A percentile compares a stretch with the other conserved stretches of the same genome.
Conservation (phyloP, 2,113 vertebrate species). For the Platanista minor region DNA sequence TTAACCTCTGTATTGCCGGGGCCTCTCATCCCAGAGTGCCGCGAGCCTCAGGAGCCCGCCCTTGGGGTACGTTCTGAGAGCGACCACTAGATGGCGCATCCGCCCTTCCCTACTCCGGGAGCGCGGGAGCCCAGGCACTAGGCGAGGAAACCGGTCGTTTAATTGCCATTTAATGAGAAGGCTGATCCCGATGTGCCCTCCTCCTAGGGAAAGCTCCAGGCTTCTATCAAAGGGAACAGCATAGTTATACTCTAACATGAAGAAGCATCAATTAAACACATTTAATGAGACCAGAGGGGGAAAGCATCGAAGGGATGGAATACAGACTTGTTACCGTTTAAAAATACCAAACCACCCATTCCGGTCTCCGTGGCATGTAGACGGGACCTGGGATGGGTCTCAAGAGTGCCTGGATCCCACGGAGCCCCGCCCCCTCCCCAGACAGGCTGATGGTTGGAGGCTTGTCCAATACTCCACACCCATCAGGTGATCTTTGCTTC, state of each 20-base stretch:
- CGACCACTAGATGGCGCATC: conserved; percentile 62
- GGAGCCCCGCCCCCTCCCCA: rapidly evolving
- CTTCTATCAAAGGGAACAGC: neutral
- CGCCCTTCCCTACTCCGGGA: neutral
- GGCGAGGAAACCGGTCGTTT: neutral
- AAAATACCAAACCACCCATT: neutral
- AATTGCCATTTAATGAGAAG: neutral
- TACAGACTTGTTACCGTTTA: no score
- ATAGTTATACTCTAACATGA: neutral
- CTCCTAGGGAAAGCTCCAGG: neutral
- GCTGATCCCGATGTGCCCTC: neutral
- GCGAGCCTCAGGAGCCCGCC: rapidly evolving
- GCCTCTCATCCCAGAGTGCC: neutral
- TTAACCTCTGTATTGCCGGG: neutral
- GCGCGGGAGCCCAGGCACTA: neutral
- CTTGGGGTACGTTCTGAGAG: neutral
- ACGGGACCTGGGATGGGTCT: neutral
- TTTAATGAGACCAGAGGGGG: neutral
- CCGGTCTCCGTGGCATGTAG: rapidly evolving
- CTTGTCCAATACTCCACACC: neutral
- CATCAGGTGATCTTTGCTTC: no score
- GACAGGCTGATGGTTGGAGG: neutral
- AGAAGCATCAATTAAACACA: neutral
- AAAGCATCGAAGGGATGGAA: neutral
- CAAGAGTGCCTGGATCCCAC: neutral